phyloP scores from a whole-genome alignment of 2,888 invertebrate species.

The Amblyjoppa fuscipennis region DNA sequence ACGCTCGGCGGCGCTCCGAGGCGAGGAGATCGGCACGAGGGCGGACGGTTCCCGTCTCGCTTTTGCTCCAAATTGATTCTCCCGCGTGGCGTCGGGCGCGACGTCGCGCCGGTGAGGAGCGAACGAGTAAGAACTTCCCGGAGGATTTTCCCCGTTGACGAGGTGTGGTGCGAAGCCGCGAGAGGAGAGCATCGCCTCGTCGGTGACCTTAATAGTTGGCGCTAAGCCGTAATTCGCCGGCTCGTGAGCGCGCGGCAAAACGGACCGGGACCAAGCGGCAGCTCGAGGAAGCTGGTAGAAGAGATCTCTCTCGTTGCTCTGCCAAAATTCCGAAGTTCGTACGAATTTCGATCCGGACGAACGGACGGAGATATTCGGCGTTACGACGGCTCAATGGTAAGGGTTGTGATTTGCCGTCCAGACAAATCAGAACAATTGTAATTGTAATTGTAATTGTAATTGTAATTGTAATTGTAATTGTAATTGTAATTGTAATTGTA shows the following conservation, averaged over 20 bases:
- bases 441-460: too few species aligned
- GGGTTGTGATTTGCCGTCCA: too few species aligned
- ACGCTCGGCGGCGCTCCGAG: conserved; percentile 5
- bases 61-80: conserved; percentile 60
- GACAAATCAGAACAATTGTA: too few species aligned
- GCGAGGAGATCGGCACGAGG: conserved; percentile 10
- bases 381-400: too few species aligned
- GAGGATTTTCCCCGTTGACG: conserved; percentile 48
- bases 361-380: too few species aligned
- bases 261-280: background rate
- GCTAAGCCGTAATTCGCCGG: conserved; percentile 69
- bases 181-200: conserved; percentile 48
- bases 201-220: conserved; percentile 68
- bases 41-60: conserved; percentile 8
- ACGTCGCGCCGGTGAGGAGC: conserved; percentile 31
- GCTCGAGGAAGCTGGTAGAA: background rate
- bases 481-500: too few species aligned
- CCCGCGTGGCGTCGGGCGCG: conserved; percentile 27
- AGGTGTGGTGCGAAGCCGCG: conserved; percentile 35
- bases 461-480: too few species aligned
- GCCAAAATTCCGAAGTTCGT: background rate
- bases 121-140: conserved; percentile 46
- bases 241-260: conserved; percentile 40
- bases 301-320: background rate
- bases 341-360: background rate